Base-by-base conservation (phyloP, 1,140 invertebrate genomes). In the Pachypsylla venusta region DNA sequence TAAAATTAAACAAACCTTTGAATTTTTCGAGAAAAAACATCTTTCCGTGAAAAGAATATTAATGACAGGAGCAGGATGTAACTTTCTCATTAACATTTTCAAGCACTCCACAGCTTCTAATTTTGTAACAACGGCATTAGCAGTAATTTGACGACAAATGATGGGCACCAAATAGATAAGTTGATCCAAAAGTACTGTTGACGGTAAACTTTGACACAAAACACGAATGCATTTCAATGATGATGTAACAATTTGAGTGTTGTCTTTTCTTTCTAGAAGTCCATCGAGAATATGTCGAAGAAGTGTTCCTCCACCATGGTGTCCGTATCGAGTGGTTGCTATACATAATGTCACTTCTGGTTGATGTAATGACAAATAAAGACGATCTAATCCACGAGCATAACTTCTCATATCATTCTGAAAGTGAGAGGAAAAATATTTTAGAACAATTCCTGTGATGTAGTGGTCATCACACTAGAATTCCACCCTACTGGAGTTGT, bases 11-110 rank as follows among this genome's bases (percentile, higher is more conserved):
- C 13, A 58, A 54, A 64, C 65, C 62, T 63, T 64, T 14, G 65
- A 66, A 42, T 63, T 66, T 53, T 61, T 63, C 7, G 65, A 63
- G 24, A 55, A 53, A 26, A 64, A 61, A 25, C 65, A 63, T 20
- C 55, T 57, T 7, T 66, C 65, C 26, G 58, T 61, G 58, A 62
- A 63, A 2, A 66, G 59, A 12, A 63, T 30, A 20, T 62, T 61
- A 30, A 64, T 60, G 54, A 66, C 55, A 0, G 60, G 56, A 14
- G 53, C 53, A 0, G 65, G 65, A 5, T 60, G 25, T 13, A 63
- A 54, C 5, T 57, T 56, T 14, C 65, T 42, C 62, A 64, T 64
- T 1, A 66, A 62, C 39, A 62, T 63, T 24, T 66, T 64, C 12
- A 64, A 26, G 7, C 61, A 58, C 25, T 59, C 61, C 1, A 64